Percentiles rank a stretch among this genome's conserved stretches.
Evolutionary conservation across 2,888 invertebrate genomes (phyloP).

Genomic region (Hedya salicella): DNA sequence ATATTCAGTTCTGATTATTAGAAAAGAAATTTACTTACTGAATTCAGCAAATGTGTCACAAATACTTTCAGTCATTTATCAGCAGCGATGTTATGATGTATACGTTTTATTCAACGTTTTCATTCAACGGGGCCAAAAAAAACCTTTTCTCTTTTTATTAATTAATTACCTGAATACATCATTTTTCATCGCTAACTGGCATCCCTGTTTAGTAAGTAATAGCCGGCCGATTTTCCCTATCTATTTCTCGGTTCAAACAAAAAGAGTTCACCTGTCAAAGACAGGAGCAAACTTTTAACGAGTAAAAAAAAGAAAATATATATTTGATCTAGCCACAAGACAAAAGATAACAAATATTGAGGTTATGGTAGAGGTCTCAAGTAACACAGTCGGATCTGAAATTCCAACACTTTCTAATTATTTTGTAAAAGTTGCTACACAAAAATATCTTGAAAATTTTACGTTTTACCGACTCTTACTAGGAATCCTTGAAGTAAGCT

Average conservation of each 20-base stretch:
- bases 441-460: no score
- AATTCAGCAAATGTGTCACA: neutral
- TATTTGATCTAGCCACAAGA: neutral
- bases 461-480: no score
- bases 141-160: slow-evolving; percentile 33
- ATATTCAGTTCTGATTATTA: neutral
- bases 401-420: no score
- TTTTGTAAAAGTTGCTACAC: no score
- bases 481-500: no score
- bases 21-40: neutral
- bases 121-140: slow-evolving; percentile 5
- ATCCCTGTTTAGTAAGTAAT: slow-evolving; percentile 14
- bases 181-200: slow-evolving; percentile 35
- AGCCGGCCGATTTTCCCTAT: slow-evolving; percentile 24
- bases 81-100: slow-evolving; percentile 1
- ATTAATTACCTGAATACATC: slow-evolving; percentile 26
- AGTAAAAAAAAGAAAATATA: neutral
- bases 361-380: no score
- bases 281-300: neutral
- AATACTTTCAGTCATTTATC: neutral
- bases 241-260: slow-evolving; percentile 24
- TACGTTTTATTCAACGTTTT: slow-evolving; percentile 4
- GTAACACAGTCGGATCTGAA: no score
- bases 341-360: no score
- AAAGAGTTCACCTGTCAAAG: slow-evolving; percentile 27